Base-by-base conservation (phyloP, 2,888 invertebrate species). In the Meiosimyza decipiens region DNA sequence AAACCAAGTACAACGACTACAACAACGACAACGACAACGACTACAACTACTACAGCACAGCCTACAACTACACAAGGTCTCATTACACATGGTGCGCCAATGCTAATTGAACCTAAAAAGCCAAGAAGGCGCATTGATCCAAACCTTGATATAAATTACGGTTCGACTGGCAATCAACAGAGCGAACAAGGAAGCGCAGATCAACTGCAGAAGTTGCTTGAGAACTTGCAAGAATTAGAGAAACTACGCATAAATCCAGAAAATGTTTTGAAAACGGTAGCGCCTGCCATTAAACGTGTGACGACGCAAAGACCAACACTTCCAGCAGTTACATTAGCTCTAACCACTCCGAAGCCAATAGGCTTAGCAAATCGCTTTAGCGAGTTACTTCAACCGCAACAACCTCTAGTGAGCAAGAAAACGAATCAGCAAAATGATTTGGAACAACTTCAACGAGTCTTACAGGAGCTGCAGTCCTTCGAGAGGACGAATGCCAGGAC, bases 161-260 rank as follows among this genome's bases (percentile, higher is more conserved):
- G 79, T 13, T 80, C 79, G 54, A 52, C 65, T 0, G 82, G 81
- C 11, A 84, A 84, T 65, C 82, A 83, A 0, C 81, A 84, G 70
- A 73, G 75, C 0, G 71, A 78, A 1, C 16, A 77, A 12, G 75
- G 66, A 12, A 76, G 76, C 51, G 70, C 75, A 0, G 82, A 84
- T 54, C 88, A 89, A 78, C 78, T 90, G 5, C 85, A 87, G 18
- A 87, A 88, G 77, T 80, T 90, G 11, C 79, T 89, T 69, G 85
- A 86, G 55, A 88, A 89, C 54, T 85, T 90, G 3, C 83, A 84
- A 16, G 86, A 85, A 72, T 71, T 85, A 28, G 85, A 85, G 73
- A 83, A 84, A 74, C 79, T 85, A 0, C 79, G 81, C 66, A 81
- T 82, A 3, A 84, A 81, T 52, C 85, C 84, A 0, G 81, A 82